Base-by-base conservation (phyloP, 1,140 invertebrate species). In the Melanaphis sacchari region DNA sequence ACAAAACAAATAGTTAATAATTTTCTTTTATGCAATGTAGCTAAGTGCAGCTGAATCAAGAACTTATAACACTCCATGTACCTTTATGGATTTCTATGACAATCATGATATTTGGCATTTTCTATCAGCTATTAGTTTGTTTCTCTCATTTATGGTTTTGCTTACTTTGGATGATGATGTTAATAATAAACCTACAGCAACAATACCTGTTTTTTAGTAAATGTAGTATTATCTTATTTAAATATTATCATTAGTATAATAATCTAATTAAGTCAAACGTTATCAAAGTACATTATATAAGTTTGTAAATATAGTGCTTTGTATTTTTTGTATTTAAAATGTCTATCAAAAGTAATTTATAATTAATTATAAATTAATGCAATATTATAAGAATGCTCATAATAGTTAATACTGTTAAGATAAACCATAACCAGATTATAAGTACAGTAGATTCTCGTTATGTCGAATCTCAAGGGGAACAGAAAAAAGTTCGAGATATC, bases 91-190 rank as follows among this genome's bases (percentile, higher is more conserved):
- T 90, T 98, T 98, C 94, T 98, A 97, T 95, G 98, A 99, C 95
- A 96, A 96, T 54, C 98, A 99, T 95, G 98, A 99, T 94, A 96
- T 98, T 41, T 99, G 98, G 98, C 98, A 99, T 95, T 97, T 98
- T 94, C 95, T 98, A 0, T 98, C 98, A 36, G 97, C 98, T 11
- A 96, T 97, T 49, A 97, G 97, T 82, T 96, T 99, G 96, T 99
- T 98, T 94, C 97, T 98, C 94, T 98, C 97, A 43, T 99, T 98
- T 94, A 97, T 98, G 97, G 96, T 97, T 94, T 95, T 98, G 49
- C 95, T 98, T 6, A 97, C 97, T 2, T 95, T 98, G n/a, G 98
- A 98, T 94, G 98, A 98, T 94, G 97, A 97, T 94, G 94, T 98
- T 36, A 95, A 95, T 0, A 95, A 96, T 93, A 96, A 96, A 26